A percentile compares a stretch with the other conserved stretches of the same genome.
phyloP scores from a whole-genome alignment of 2,113 vertebrate genomes.

The Corythoichthys intestinalis region DNA sequence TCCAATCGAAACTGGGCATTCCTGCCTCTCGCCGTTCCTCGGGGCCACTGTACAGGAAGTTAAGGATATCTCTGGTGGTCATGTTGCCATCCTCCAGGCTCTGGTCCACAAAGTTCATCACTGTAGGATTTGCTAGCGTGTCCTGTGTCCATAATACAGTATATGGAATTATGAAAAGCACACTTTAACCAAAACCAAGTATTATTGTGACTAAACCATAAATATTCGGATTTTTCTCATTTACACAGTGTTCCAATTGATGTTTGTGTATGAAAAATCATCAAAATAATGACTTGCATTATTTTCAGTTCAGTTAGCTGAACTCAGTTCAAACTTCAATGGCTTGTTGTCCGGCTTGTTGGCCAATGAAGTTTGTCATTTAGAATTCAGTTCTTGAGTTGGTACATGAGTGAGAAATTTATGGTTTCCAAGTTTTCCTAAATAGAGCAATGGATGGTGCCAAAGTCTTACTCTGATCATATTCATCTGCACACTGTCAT shows the following conservation, averaged over 20 bases:
- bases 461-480: slow-evolving; percentile 81
- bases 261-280: no score
- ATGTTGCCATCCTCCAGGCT: slow-evolving; percentile 73
- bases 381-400: neutral
- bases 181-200: neutral
- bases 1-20: slow-evolving; percentile 80
- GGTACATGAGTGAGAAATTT: neutral
- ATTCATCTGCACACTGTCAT: slow-evolving; percentile 86
- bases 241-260: no score
- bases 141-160: slow-evolving; percentile 66
- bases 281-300: no score
- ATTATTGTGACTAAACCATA: no score
- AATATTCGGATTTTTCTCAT: no score
- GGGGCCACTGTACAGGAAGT: slow-evolving; percentile 80
- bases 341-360: no score
- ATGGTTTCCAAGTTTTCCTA: neutral
- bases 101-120: slow-evolving; percentile 79
- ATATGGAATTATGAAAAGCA: neutral
- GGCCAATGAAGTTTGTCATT: neutral
- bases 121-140: slow-evolving; percentile 84
- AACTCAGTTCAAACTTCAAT: no score
- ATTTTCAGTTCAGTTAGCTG: no score
- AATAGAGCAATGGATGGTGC: neutral
- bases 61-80: slow-evolving; percentile 79
- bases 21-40: slow-evolving; percentile 50